Percentiles rank a stretch among this genome's conserved stretches.
Conservation (phyloP, 2,888 invertebrate species). For the Falcaria lacertinaria region DNA sequence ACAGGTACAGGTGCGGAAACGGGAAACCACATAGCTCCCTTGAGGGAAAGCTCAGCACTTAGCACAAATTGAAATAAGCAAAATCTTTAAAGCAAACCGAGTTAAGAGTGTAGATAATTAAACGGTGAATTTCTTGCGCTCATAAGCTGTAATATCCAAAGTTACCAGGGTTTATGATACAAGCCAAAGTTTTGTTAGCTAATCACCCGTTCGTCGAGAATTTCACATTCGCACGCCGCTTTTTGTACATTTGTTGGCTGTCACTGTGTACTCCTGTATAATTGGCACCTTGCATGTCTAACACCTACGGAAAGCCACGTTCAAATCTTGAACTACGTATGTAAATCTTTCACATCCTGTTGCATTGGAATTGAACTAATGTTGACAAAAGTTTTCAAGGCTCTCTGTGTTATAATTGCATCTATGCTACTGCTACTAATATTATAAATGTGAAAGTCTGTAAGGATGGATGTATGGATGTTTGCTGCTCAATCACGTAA, state of each 20-base stretch:
- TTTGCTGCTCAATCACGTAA: no score
- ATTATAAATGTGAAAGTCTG: no score
- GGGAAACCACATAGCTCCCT: neutral
- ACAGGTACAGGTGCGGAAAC: neutral
- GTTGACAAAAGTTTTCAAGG: no score
- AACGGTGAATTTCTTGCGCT: conserved; percentile 45
- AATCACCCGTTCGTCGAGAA: conserved; percentile 38
- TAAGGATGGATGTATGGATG: no score
- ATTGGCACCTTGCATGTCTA: neutral
- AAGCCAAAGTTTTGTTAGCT: conserved; percentile 52
- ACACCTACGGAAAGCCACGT: neutral
- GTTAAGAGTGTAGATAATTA: conserved; percentile 53
- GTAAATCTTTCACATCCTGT: no score
- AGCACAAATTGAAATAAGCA: conserved; percentile 22
- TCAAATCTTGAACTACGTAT: neutral
- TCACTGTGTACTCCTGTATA: neutral
- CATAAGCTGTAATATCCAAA: conserved; percentile 58
- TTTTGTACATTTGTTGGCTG: neutral
- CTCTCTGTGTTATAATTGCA: no score
- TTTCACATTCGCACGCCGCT: conserved; percentile 12
- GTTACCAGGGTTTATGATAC: conserved; percentile 47
- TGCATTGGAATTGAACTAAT: no score
- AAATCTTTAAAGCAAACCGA: conserved; percentile 31
- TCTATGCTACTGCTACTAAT: no score
- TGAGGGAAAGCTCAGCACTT: conserved; percentile 9